Evolutionary conservation across 2,797 vertebrate genomes (phyloP), one percentile per base, ranked within the genome.

Genomic region (Gallinago solitaria): DNA sequence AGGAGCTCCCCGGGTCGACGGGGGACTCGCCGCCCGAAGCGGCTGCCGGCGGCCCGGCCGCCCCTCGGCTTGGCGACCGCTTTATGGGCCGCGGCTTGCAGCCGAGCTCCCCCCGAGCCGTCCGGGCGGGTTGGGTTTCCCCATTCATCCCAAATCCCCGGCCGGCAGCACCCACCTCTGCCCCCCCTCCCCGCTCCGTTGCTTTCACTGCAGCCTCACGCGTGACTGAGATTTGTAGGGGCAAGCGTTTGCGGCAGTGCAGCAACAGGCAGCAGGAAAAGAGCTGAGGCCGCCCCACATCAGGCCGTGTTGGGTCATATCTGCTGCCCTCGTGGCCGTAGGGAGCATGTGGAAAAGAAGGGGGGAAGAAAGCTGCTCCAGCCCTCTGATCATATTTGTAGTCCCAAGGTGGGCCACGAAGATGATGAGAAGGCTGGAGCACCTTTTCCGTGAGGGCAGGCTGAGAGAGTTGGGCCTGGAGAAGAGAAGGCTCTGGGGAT

Each of bases 251-350:
- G 90, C 28, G 90, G 54, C 71, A 2, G 3, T 10, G 63, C 56
- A 3, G 2, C 60, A 7, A 3, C 48, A 3, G 76, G n/a, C 75
- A 32, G 85, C 78, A 3, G 20, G 28, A 6, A 18, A 30, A 23
- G 9, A 3, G 48, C 1, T 1, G 28, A 15, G 56, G 30, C 7
- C 1, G 3, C 3, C 11, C 74, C 18, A 39, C 30, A 0, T 12
- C 4, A 3, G 45, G 63, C 27, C 6, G 3, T 14, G 1, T 1
- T 8, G 37, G 16, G 33, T 14, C 8, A 1, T 15, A 11, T 5
- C 54, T 8, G 64, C 60, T 17, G 19, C 33, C 9, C 51, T 9
- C 15, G 14, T 9, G 7, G 16, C 50, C 13, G 2, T 2, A 4
- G 47, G 18, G 45, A 14, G 23, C 12, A 14, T 6, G 20, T 7